Conservation (phyloP, 2,113 vertebrate species). For the Chloroceryle aenea region DNA sequence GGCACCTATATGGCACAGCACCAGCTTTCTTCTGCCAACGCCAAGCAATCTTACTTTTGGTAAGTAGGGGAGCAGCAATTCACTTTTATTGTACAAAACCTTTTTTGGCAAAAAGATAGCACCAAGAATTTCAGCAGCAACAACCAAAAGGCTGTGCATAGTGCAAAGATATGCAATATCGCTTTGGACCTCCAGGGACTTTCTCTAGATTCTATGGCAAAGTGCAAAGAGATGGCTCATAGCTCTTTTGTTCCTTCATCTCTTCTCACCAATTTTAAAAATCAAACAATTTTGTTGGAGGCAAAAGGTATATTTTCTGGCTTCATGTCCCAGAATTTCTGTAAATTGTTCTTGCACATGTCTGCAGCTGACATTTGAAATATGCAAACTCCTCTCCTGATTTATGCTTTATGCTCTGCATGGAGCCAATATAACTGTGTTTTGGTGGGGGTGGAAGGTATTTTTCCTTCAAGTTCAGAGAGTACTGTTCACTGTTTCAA, state of each 20-base stretch:
- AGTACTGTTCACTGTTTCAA: background rate
- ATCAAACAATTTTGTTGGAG: constrained; percentile 48
- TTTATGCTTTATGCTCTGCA: constrained; percentile 37
- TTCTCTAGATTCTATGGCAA: constrained; percentile 62
- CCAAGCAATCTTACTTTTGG: background rate
- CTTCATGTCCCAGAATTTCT: constrained; percentile 31
- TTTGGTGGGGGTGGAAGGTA: background rate
- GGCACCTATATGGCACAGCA: background rate
- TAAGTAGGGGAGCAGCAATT: constrained; percentile 1
- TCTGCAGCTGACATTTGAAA: constrained; percentile 16
- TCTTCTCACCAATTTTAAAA: constrained; percentile 65
- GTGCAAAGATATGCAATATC: constrained; percentile 36
- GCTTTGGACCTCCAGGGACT: constrained; percentile 59
- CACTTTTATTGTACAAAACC: background rate
- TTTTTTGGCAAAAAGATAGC: constrained; percentile 41
- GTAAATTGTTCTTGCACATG: constrained; percentile 47
- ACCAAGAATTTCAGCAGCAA: constrained; percentile 54
- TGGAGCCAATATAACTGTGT: background rate
- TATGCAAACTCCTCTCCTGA: constrained; percentile 24
- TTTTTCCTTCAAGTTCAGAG: constrained; percentile 51
- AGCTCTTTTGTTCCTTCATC: constrained; percentile 61
- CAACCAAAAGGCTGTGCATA: constrained; percentile 40
- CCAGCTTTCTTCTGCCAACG: background rate
- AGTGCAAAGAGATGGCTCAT: constrained; percentile 46
- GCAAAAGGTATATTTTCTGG: constrained; percentile 28